Conservation (phyloP, 2,797 vertebrate genomes). For the Buceros bicornis region DNA sequence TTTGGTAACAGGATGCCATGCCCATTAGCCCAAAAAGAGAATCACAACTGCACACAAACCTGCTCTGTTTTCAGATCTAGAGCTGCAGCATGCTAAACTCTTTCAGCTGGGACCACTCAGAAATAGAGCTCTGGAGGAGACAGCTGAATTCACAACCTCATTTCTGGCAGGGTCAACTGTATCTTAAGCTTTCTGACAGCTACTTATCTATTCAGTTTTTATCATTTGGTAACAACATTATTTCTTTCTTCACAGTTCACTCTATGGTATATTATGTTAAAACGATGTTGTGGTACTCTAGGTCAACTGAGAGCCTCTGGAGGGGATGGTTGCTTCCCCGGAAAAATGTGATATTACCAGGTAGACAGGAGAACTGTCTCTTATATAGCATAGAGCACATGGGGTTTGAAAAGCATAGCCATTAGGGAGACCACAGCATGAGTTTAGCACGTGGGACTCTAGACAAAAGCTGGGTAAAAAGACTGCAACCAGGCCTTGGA, state of each 20-base stretch:
- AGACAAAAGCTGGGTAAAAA: background rate
- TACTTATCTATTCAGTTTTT: background rate
- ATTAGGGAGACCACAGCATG: background rate
- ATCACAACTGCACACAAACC: background rate
- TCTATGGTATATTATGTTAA: background rate
- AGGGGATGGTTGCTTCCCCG: background rate
- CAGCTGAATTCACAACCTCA: background rate
- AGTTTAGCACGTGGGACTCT: accelerated
- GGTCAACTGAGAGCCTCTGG: background rate
- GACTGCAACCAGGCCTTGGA: background rate
- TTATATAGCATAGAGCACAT: background rate
- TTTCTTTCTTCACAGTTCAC: background rate
- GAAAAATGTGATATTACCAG: background rate
- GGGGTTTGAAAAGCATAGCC: background rate
- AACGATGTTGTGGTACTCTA: accelerated
- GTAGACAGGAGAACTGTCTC: background rate
- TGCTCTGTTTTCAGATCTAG: background rate
- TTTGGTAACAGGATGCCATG: background rate
- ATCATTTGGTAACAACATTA: background rate
- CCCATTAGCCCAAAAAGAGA: background rate
- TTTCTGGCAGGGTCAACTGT: background rate
- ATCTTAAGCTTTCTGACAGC: background rate
- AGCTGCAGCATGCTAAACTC: background rate
- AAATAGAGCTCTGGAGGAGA: background rate
- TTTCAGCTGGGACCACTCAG: background rate